phyloP scores from a whole-genome alignment of 2,888 invertebrate genomes.

The Syrista parreyssii region DNA sequence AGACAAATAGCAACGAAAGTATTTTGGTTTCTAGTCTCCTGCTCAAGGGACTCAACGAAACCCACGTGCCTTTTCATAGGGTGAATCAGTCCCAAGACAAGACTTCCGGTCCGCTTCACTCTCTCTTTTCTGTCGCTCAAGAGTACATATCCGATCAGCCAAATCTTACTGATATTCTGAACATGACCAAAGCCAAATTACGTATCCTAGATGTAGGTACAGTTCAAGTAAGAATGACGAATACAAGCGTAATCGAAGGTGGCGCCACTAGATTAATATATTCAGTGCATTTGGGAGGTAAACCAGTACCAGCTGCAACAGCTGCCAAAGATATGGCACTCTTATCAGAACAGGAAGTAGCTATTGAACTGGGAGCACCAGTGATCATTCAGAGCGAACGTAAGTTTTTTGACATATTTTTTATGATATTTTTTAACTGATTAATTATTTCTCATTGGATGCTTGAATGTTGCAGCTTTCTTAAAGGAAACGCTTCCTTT shows the following conservation, averaged over 20 bases:
- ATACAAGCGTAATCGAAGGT: slow-evolving; percentile 49
- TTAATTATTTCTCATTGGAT: slow-evolving; percentile 3
- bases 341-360: slow-evolving; percentile 82
- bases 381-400: slow-evolving; percentile 88
- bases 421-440: background rate
- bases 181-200: slow-evolving; percentile 32
- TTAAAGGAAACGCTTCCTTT: slow-evolving; percentile 74
- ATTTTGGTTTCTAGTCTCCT: background rate
- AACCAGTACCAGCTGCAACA: slow-evolving; percentile 82
- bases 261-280: slow-evolving; percentile 72
- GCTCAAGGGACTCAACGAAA: background rate
- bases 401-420: slow-evolving; percentile 67
- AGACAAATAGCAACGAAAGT: background rate
- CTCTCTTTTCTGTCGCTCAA: slow-evolving; percentile 13
- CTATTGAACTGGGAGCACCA: slow-evolving; percentile 78
- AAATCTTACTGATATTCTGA: slow-evolving; percentile 9
- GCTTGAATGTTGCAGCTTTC: slow-evolving; percentile 70
- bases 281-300: slow-evolving; percentile 82
- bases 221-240: slow-evolving; percentile 63
- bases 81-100: background rate
- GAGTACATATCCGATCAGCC: background rate
- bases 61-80: background rate
- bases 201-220: slow-evolving; percentile 38
- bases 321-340: slow-evolving; percentile 87
- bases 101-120: slow-evolving; percentile 9